These are phyloP conservation scores for Gymnocheta viridis DNA, from an alignment of 2,888 invertebrate genomes.

Conservation along the genomic window DNA sequence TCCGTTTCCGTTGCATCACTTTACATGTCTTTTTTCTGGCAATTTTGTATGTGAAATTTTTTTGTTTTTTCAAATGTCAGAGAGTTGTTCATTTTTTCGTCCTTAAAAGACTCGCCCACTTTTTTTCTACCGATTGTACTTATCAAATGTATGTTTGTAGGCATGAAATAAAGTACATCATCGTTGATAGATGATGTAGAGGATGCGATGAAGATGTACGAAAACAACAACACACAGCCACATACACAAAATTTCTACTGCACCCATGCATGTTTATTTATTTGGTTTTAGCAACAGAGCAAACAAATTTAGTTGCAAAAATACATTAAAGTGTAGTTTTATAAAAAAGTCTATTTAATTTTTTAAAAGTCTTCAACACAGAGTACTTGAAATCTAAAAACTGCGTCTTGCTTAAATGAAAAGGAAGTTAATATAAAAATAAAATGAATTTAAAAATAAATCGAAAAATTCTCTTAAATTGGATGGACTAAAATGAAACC, in stretches of 20 bases:
- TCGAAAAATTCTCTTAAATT: too few relatives aligned
- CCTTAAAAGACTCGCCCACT: conserved; percentile 67
- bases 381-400: too few relatives aligned
- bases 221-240: background rate
- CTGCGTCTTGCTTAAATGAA: too few relatives aligned
- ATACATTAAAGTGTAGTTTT: too few relatives aligned
- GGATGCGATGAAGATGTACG: conserved; percentile 53
- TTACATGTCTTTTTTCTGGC: conserved; percentile 40
- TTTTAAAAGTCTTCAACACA: too few relatives aligned
- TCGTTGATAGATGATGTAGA: conserved; percentile 65
- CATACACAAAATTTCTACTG: background rate
- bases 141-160: conserved; percentile 51
- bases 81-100: conserved; percentile 62
- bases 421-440: too few relatives aligned
- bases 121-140: conserved; percentile 51
- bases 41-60: conserved; percentile 16
- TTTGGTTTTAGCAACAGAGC: background rate
- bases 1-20: conserved; percentile 81
- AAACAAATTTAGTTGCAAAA: background rate
- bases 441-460: too few relatives aligned
- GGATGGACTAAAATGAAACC: too few relatives aligned
- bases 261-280: conserved; percentile 7
- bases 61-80: conserved; percentile 57
- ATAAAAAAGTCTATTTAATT: too few relatives aligned
- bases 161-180: conserved; percentile 53